Evolutionary conservation across 2,797 vertebrate species (phyloP), one percentile per base, ranked within the genome.

Genomic region (Microchirus variegatus): DNA sequence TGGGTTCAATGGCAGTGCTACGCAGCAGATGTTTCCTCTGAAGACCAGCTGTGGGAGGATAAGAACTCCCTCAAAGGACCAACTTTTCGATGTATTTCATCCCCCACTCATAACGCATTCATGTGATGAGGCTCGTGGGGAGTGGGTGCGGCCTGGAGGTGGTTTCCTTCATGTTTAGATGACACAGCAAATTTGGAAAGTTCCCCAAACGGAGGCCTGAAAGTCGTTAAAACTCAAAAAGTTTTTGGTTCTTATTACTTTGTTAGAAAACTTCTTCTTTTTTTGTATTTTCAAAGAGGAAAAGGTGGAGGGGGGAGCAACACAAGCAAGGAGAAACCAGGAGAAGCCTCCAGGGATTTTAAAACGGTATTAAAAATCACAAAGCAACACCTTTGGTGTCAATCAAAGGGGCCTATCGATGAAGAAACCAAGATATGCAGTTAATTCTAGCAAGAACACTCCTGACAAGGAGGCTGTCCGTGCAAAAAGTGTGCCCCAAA

Each of bases 381-480:
- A 90, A 89, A 86, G 88, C 75, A 89, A 86, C 89, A 90, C 84
- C 85, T 91, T 83, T 84, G 81, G 85, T 87, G 91, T 89, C 86
- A 87, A 90, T 91, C 89, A 92, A 89, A 87, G 78, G 19, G 19
- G 64, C 48, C 50, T 2, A 22, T 76, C 72, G 84, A 86, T 82
- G 85, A 89, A 86, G 77, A 82, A 87, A 77, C 75, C 65, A 45
- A 81, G 83, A 80, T 78, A 65, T 75, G 75, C 67, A 48, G 60
- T 77, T 84, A 81, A 86, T 74, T 80, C 70, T 58, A 67, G 76
- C 6, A 11, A 78, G 75, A 86, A 57, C 54, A 16, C 63, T 71
- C 57, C 42, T 79, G 78, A 83, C 78, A 73, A 80, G 78, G 42
- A 73, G 76, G 75, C 79, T 70, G 78, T 61, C 80, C 63, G 48